A percentile compares a stretch with the other conserved stretches of the same genome.
phyloP scores from a whole-genome alignment of 1,140 invertebrate genomes.

The Drosophila pallidifrons region DNA sequence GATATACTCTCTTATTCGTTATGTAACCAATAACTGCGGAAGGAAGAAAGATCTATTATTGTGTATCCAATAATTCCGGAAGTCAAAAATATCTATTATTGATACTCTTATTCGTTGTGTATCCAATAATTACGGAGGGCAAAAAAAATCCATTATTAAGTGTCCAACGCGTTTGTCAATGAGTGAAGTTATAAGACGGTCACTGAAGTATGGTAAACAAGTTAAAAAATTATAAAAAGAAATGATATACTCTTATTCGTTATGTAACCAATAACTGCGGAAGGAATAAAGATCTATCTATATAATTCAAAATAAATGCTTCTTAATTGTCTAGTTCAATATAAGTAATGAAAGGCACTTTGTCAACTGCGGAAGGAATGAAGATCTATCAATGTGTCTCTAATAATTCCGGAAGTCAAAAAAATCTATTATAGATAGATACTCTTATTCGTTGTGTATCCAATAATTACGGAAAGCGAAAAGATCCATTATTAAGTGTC shows the following conservation, averaged over 20 bases:
- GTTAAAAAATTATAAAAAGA: not conserved
- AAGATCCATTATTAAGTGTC: slow-evolving; percentile 73
- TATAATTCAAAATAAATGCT: not conserved
- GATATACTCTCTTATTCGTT: slow-evolving; percentile 21
- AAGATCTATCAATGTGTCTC: slow-evolving; percentile 72
- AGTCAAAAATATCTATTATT: not conserved
- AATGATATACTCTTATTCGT: slow-evolving; percentile 13
- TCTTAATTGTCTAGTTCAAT: not conserved
- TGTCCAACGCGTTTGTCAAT: slow-evolving; percentile 71
- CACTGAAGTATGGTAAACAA: slow-evolving; percentile 44
- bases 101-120: slow-evolving; percentile 40
- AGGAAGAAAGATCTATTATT: slow-evolving; percentile 73
- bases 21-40: slow-evolving; percentile 71
- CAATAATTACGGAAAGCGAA: slow-evolving; percentile 76
- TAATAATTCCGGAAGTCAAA: slow-evolving; percentile 18
- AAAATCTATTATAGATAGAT: not conserved
- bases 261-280: slow-evolving; percentile 70
- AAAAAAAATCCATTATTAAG: slow-evolving; percentile 72
- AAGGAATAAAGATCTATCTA: slow-evolving; percentile 26
- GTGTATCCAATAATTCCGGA: slow-evolving; percentile 50
- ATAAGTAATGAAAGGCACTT: too few relatives aligned
- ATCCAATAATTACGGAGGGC: slow-evolving; percentile 75
- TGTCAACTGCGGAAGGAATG: slow-evolving; percentile 34
- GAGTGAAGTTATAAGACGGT: slow-evolving; percentile 48
- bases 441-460: slow-evolving; percentile 54